These are phyloP conservation scores for Montipora capricornis DNA, from an alignment of 64 coral and sea anemone genomes.

Conservation along the genomic window DNA sequence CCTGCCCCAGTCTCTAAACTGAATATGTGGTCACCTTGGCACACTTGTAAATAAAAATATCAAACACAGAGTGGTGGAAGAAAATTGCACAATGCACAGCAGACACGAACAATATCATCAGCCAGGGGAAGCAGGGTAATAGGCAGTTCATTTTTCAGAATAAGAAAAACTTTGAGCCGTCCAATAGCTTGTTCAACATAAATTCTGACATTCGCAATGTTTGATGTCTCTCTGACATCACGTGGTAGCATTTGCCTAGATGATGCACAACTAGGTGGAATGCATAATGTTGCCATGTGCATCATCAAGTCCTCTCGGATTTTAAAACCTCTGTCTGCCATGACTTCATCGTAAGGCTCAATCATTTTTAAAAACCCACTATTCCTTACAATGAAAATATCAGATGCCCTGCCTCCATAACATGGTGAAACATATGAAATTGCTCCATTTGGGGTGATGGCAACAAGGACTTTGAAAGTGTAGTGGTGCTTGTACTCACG, in stretches of 20 bases:
- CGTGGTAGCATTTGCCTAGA: too few relatives aligned
- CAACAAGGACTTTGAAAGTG: too few relatives aligned
- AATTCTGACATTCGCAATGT: not conserved
- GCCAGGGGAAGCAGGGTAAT: slow-evolving; percentile 6
- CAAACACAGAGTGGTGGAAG: slow-evolving; percentile 10
- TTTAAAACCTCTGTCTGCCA: slow-evolving; percentile 64
- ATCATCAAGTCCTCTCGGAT: slow-evolving; percentile 12
- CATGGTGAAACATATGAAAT: slow-evolving; percentile 16
- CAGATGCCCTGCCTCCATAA: slow-evolving; percentile 25
- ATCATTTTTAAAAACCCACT: too few relatives aligned
- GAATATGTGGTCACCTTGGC: not conserved
- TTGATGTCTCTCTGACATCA: not conserved
- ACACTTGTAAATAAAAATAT: not conserved
- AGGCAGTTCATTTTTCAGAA: slow-evolving; percentile 12
- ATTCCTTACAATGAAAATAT: not conserved
- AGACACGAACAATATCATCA: not conserved
- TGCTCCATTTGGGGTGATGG: slow-evolving; percentile 32
- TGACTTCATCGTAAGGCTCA: not conserved
- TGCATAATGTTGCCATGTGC: too few relatives aligned
- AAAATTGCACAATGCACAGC: not conserved
- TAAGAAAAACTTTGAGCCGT: slow-evolving; percentile 3
- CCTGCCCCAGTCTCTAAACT: slow-evolving; percentile 10
- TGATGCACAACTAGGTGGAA: too few relatives aligned
- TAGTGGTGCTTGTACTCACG: too few relatives aligned
- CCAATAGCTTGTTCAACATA: slow-evolving; percentile 21